Evolutionary conservation across 2,888 invertebrate species (phyloP), one percentile per base, ranked within the genome.

Genomic region (Acleris sparsana): DNA sequence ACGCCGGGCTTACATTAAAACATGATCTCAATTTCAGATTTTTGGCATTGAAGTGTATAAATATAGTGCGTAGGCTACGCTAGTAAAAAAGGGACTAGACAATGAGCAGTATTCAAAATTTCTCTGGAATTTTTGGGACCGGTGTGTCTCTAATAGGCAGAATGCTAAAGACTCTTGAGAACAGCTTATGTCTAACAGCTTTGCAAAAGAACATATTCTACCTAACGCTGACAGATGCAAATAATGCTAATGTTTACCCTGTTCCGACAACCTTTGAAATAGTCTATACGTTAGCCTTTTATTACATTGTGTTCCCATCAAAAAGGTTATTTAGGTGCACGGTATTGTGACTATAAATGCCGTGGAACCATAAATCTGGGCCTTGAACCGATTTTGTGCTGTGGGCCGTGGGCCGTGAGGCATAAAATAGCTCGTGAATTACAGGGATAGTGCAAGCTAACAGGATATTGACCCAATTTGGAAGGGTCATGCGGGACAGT

Each of bases 381-480:
- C 81, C 84, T 79, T 84, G 86, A 81, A 83, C 77, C 79, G 80
- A 83, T 82, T 57, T 57, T 25, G 82, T 80, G 82, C 56, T 51
- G 80, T 84, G 13, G 4, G 13, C 39, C 46, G 46, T 46, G 75
- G 73, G 72, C 75, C 75, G 75, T 72, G 71, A 65, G 72, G 72
- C 73, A 77, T 75, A 75, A 77, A 73, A 76, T 33, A 49, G 44
- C 46, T 57, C 46, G 73, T 72, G 39, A 39, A 62, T 72, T 71
- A 69, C 70, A 76, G 76, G 74, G 71, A 71, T 70, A 72, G 74
- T 75, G 75, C 75, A 77, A 78, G 75, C 74, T 73, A 80, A 80
- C 78, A 82, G 84, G 79, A 86, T 85, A 84, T 84, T 87, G 89
- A 83, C 89, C 88, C 76, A 89, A 83, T 81, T 87, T 73, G 72